phyloP scores from a whole-genome alignment of 2,113 vertebrate genomes.

The Oophaga pumilio region DNA sequence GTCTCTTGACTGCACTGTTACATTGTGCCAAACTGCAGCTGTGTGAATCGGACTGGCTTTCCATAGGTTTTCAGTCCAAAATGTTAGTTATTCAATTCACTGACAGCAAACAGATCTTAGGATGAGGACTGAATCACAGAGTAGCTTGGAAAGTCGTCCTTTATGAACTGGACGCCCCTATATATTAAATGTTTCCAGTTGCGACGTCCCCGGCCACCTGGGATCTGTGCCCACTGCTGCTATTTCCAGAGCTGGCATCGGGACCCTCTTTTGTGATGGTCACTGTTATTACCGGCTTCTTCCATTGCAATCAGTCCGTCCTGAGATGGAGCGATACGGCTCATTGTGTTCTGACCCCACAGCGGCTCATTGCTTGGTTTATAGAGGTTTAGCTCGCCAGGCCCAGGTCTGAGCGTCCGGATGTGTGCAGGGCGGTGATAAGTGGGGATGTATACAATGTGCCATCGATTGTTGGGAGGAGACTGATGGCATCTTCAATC shows the following conservation, averaged over 20 bases:
- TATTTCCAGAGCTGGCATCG: neutral
- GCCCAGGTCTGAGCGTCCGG: too few relatives aligned
- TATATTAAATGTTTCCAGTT: too few relatives aligned
- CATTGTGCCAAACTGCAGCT: neutral
- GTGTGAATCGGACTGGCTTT: too few relatives aligned
- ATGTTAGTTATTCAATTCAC: neutral
- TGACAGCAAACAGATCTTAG: neutral
- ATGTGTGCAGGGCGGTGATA: neutral
- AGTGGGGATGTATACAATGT: neutral
- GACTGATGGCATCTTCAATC: too few relatives aligned
- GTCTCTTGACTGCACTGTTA: neutral
- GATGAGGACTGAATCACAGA: neutral
- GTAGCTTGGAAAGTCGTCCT: neutral
- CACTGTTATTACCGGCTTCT: neutral
- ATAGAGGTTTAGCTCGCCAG: too few relatives aligned
- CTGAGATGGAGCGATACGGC: neutral
- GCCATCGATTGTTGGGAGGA: neutral
- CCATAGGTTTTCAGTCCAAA: neutral
- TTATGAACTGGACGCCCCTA: too few relatives aligned
- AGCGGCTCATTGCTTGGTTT: too few relatives aligned
- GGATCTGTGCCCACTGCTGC: neutral
- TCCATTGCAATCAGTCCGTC: neutral
- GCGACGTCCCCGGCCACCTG: too few relatives aligned
- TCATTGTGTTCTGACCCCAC: neutral
- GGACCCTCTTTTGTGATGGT: neutral